Evolutionary conservation across 2,797 vertebrate species (phyloP).

Genomic region (Bryconaethiops microstoma): DNA sequence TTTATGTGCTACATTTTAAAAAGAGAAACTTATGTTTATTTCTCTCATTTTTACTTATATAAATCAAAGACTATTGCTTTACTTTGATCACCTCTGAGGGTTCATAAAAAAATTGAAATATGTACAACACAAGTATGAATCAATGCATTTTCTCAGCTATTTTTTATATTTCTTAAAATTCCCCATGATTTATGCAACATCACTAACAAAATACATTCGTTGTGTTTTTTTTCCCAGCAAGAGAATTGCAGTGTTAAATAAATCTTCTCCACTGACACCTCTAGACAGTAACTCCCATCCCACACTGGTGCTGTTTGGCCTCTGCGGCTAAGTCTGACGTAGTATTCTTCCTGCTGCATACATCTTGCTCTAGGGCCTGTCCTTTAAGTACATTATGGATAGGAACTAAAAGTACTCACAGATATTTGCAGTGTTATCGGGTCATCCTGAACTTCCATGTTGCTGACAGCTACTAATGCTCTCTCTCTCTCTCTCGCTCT

Average conservation of each 20-base stretch:
- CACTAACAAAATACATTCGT: no score
- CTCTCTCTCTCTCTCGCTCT: not conserved
- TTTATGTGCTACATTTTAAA: no score
- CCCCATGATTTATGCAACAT: no score
- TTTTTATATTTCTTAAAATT: no score
- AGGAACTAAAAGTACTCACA: constrained; percentile 9
- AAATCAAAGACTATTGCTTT: no score
- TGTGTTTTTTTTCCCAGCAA: not conserved
- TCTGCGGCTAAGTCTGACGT: not conserved
- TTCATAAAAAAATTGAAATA: no score
- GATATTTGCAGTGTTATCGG: not conserved
- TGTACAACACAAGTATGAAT: no score
- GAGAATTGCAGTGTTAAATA: not conserved
- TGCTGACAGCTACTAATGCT: not conserved
- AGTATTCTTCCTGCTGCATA: not conserved
- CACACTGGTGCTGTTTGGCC: not conserved
- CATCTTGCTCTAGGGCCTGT: not conserved
- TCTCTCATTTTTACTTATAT: no score
- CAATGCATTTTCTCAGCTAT: no score
- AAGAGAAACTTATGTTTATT: no score
- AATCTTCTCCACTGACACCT: no score
- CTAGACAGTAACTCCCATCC: not conserved
- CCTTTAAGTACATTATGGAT: not conserved
- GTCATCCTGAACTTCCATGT: not conserved
- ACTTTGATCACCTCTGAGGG: no score